Conservation (phyloP, 1,140 invertebrate genomes). For the Scaptodrosophila lebanonensis region DNA sequence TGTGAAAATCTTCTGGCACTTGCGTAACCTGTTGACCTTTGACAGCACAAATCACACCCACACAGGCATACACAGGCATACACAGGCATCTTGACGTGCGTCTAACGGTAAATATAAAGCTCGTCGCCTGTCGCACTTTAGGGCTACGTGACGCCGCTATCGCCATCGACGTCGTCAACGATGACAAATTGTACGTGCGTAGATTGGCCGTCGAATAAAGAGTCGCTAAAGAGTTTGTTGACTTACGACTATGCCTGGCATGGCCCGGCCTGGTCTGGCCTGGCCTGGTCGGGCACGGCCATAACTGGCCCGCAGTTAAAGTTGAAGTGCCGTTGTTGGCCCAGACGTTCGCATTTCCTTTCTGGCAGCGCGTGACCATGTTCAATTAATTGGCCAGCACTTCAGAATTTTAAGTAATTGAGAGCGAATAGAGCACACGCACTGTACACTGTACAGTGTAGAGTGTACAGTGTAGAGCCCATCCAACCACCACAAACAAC, state of each 20-base stretch:
- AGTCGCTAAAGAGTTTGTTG: constrained; percentile 70
- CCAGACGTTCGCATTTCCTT: not conserved
- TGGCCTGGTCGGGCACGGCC: too few relatives aligned
- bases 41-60: constrained; percentile 28
- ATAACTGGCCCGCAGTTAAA: constrained; percentile 16
- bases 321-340: constrained; percentile 51
- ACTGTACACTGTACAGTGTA: not conserved
- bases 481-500: not conserved
- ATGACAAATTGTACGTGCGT: constrained; percentile 66
- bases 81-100: not conserved
- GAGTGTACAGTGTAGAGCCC: too few relatives aligned
- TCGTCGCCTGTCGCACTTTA: constrained; percentile 23
- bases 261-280: too few relatives aligned
- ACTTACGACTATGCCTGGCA: constrained; percentile 47
- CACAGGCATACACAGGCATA: constrained; percentile 17
- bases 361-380: constrained; percentile 61
- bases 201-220: constrained; percentile 62
- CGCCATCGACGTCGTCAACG: too few relatives aligned
- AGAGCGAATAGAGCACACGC: constrained; percentile 48
- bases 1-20: too few relatives aligned
- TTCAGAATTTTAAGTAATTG: constrained; percentile 75
- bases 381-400: constrained; percentile 66
- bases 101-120: constrained; percentile 51
- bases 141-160: constrained; percentile 28
- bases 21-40: constrained; percentile 19